Evolutionary conservation across 2,113 vertebrate genomes (phyloP), one percentile per base, ranked within the genome.

Genomic region (Paedocypris sp.): DNA sequence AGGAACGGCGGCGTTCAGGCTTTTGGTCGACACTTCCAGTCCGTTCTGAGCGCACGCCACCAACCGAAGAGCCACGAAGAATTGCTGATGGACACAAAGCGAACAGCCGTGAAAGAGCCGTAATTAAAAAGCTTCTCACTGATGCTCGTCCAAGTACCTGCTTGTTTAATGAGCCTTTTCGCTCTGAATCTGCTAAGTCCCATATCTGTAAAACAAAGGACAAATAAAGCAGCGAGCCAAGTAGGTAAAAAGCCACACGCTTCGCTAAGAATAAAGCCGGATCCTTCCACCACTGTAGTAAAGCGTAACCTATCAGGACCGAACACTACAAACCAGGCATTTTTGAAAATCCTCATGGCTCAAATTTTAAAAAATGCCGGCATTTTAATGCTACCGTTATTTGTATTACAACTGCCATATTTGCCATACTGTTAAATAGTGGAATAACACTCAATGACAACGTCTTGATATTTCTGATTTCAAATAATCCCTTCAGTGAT

Each of bases 41-140:
- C 93, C 95, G 87, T 94, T 99, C 76, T 99, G 95, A 49, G 94
- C 95, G 82, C 94, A 99, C 1, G 93, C 92, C 70, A 99, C 91
- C 66, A 98, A 86, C 57, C 91, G 83, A 60, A 98, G 75, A 2
- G 93, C 93, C 72, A 96, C 85, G 75, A 94, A 98, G 77, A 98
- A 98, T 83, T 97, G 93, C 94, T 99, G 73, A 63, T 62, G 63
- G 54, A 7, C 62, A 22, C 68, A 1, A 54, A 22, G 28, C 39
- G 2, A 8, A 4, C 2, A 46, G 50, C 39, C 22, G 1, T 12
- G 15, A 32, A 22, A 8, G 19, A 7, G 22, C 28, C 1, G 4
- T 32, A 25, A 18, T 18, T n/a, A n/a, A n/a, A n/a, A n/a, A n/a
- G n/a, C n/a, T n/a, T n/a, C n/a, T n/a, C n/a, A 54, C 18, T 15